A percentile compares a stretch with the other conserved stretches of the same genome.
Conservation (phyloP, 2,113 vertebrate species). For the Ia io region DNA sequence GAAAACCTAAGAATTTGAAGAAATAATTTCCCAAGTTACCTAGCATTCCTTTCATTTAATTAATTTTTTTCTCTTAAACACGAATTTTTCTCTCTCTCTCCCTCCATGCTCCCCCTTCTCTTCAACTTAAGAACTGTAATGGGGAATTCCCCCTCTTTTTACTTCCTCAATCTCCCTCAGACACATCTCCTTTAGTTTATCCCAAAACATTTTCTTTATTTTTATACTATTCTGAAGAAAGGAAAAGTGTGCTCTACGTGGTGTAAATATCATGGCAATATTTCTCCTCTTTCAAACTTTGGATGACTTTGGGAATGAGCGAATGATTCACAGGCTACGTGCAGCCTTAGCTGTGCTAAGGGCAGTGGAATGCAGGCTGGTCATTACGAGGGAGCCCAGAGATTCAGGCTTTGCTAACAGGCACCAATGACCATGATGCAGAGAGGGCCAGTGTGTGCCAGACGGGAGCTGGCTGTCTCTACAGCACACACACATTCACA, state of each 20-base stretch:
- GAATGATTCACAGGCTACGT: neutral
- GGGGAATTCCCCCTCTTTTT: neutral
- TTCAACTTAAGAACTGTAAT: neutral
- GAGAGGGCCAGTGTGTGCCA: neutral
- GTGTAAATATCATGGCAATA: neutral
- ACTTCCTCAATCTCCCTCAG: neutral
- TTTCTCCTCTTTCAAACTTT: slow-evolving; percentile 5
- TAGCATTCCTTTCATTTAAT: neutral
- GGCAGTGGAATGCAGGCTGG: neutral
- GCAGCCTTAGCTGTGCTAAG: neutral
- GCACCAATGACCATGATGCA: neutral
- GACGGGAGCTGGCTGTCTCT: neutral
- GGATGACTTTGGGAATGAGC: neutral
- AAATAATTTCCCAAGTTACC: slow-evolving; percentile 39
- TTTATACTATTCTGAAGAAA: neutral
- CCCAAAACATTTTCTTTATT: neutral
- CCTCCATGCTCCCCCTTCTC: neutral
- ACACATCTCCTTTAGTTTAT: neutral
- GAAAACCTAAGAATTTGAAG: slow-evolving; percentile 56
- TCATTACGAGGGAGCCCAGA: neutral
- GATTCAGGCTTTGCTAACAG: neutral
- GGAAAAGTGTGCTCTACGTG: neutral
- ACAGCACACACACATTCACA: rapidly evolving
- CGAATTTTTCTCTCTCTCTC: neutral
- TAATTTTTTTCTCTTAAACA: neutral